Percentiles rank a stretch among this genome's conserved stretches.
These are phyloP conservation scores for Papilio xuthus DNA, from an alignment of 1,140 invertebrate species.

Conservation along the genomic window DNA sequence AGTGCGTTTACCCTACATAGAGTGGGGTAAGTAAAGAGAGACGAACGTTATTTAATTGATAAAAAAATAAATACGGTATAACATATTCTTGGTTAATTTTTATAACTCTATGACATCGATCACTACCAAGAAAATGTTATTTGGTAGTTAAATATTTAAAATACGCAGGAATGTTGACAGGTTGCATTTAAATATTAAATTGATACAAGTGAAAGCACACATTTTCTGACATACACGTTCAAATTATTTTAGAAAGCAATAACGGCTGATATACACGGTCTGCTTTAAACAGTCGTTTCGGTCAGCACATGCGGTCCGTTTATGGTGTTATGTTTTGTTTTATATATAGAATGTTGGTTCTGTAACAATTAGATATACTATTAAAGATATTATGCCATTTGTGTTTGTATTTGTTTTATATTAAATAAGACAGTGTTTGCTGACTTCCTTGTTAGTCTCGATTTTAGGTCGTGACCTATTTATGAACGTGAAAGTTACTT, in stretches of 20 bases:
- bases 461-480: constrained; percentile 10
- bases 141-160: not conserved
- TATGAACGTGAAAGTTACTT: constrained; percentile 1
- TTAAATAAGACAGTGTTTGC: not conserved
- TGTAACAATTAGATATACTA: constrained; percentile 23
- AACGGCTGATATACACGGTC: not conserved
- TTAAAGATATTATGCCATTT: constrained; percentile 11
- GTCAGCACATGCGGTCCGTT: not conserved
- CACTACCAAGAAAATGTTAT: not conserved
- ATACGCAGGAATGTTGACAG: not conserved
- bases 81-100: no score
- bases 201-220: not conserved
- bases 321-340: constrained; percentile 1
- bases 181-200: not conserved
- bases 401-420: not conserved
- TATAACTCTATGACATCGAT: not conserved
- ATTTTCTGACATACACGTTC: constrained; percentile 7
- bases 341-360: not conserved
- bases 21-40: no score
- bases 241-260: constrained; percentile 7
- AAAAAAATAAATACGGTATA: no score
- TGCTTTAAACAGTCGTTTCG: not conserved
- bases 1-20: no score
- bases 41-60: no score
- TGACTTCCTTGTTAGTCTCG: not conserved